phyloP scores from a whole-genome alignment of 2,113 vertebrate species.

The Hydropotes inermis region DNA sequence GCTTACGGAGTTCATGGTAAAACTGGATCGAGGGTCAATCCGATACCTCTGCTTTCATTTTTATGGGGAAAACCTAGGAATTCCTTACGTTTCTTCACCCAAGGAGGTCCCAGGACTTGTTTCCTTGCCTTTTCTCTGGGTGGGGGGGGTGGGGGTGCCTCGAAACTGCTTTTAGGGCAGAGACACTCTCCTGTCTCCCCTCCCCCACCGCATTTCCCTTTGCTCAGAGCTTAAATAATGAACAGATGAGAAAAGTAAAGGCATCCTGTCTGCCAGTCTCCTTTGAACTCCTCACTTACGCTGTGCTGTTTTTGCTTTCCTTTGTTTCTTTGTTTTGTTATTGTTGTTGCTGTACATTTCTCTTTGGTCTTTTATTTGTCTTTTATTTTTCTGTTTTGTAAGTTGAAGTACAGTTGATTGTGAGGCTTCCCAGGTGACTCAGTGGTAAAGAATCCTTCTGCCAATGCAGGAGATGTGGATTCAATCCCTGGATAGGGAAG shows the following conservation, averaged over 20 bases:
- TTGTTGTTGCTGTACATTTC: neutral
- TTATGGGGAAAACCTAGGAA: constrained; percentile 4
- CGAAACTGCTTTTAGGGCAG: constrained; percentile 70
- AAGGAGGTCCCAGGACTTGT: constrained; percentile 56
- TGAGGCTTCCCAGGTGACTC: neutral
- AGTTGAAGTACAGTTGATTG: neutral
- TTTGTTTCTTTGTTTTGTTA: neutral
- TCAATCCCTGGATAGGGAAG: neutral
- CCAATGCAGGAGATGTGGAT: neutral
- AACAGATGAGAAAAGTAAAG: constrained; percentile 72
- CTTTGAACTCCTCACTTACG: constrained; percentile 75
- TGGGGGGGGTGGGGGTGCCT: constrained; percentile 62
- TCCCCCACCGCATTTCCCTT: constrained; percentile 39
- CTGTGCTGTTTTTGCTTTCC: no score
- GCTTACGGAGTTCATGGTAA: constrained; percentile 21
- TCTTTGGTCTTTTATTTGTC: neutral
- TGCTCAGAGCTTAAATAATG: constrained; percentile 79
- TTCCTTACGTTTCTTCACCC: neutral
- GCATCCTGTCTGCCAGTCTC: constrained; percentile 72
- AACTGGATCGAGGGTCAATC: neutral
- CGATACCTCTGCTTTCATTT: neutral
- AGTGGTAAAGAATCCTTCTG: neutral
- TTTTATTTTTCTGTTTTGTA: neutral
- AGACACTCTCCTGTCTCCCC: constrained; percentile 51
- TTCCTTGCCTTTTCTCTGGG: constrained; percentile 74